Percentiles rank a stretch among this genome's conserved stretches.
Evolutionary conservation across 2,888 invertebrate species (phyloP).

Genomic region (Xanthia icteritia): DNA sequence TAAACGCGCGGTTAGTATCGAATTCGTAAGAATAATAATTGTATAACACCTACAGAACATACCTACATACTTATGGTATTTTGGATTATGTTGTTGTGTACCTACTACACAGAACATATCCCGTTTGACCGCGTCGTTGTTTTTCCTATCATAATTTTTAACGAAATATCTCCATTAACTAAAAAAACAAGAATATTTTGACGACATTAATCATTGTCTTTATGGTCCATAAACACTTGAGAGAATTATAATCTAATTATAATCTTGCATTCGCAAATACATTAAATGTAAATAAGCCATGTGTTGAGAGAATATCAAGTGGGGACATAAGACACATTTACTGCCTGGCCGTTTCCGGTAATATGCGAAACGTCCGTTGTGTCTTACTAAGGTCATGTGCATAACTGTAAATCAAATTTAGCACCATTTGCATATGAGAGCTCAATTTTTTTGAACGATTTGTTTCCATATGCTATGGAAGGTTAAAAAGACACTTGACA

Average conservation of each 20-base stretch:
- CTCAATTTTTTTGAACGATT: slow-evolving; percentile 16
- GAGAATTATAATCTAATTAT: slow-evolving; percentile 47
- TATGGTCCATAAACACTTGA: slow-evolving; percentile 52
- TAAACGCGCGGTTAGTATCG: slow-evolving; percentile 2
- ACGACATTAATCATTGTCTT: slow-evolving; percentile 51
- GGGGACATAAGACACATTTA: slow-evolving; percentile 56
- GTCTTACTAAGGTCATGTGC: slow-evolving; percentile 48
- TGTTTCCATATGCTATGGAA: slow-evolving; percentile 19
- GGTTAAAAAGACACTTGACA: slow-evolving; percentile 29
- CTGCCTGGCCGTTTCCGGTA: slow-evolving; percentile 60
- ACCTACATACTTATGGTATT: background rate
- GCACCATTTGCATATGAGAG: slow-evolving; percentile 27
- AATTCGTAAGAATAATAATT: background rate
- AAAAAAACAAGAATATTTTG: slow-evolving; percentile 27
- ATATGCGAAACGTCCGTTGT: slow-evolving; percentile 50
- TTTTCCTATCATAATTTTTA: slow-evolving; percentile 8
- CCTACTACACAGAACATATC: slow-evolving; percentile 5
- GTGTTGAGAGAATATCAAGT: slow-evolving; percentile 52
- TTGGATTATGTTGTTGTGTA: background rate
- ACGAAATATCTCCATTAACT: slow-evolving; percentile 5
- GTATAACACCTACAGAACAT: background rate
- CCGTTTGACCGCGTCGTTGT: background rate
- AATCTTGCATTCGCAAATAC: slow-evolving; percentile 50
- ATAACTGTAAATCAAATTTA: slow-evolving; percentile 50
- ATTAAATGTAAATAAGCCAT: slow-evolving; percentile 44